Evolutionary conservation across 37 sponge, comb jelly and placozoan species (phyloP), one percentile per base, ranked within the genome.

Genomic region (Cliona cf. orientalis): DNA sequence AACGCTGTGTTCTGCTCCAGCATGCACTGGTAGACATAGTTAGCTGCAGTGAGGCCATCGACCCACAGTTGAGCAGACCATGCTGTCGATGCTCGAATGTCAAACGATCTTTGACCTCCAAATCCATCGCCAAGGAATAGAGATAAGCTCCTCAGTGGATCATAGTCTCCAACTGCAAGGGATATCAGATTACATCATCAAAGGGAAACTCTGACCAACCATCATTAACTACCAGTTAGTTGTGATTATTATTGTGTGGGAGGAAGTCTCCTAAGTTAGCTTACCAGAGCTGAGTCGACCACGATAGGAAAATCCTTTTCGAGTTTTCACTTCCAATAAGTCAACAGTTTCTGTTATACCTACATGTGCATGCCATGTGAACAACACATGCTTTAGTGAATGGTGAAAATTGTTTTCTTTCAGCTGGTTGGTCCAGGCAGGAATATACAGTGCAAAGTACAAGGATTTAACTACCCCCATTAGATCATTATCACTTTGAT

Each of bases 21-120:
- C 71, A 85, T 69, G 32, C 53, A 32, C 25, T 63, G 34, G 59
- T 85, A 78, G 33, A 85, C 72, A 42, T 78, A 69, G 29, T 40
- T n/a, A 5, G 86, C 86, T 43, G 45, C 25, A 2, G 77, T 77
- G 36, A 85, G 22, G 1, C 71, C 78, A 41, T 77, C 78, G 37
- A 78, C 78, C 86, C 86, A 85, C 86, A 77, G 32, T n/a, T 85
- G 71, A 39, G 79, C 69, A 38, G 58, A 29, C 58, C 45, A 57
- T 21, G 71, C 71, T 44, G 71, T 62, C 0, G 78, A 9, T 43
- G 78, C 86, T 34, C 71, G 77, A 5, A 85, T 61, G 39, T 85
- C 45, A 21, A 38, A 61, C n/a, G 65, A 23, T 7, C 23, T 71
- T 22, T 37, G 60, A 23, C 61, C 46, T 21, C 41, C 46, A 21